Evolutionary conservation across 2,888 invertebrate genomes (phyloP), one percentile per base, ranked within the genome.

Genomic region (Resseliella maxima): DNA sequence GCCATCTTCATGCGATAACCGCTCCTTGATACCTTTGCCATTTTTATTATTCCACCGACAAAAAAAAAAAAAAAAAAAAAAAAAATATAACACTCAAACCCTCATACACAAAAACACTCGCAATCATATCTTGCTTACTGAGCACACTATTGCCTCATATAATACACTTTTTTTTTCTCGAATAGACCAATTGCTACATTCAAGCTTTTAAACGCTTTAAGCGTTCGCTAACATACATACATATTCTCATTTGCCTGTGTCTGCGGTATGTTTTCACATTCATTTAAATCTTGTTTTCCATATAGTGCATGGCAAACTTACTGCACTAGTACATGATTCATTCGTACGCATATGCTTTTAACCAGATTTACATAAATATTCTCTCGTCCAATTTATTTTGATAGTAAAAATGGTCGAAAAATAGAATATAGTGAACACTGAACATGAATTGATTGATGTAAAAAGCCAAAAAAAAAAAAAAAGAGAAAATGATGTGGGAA

Each of bases 11-110:
- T 59, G 24, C 27, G 59, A 59, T 59, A 59, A 59, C n/a, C 59
- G 59, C 59, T 59, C 59, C 59, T 59, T 27, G 27, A 59, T 59
- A 59, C 59, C 59, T 59, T 59, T 59, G 6, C 59, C 59, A 59
- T n/a, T 59, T 59, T 24, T 59, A 59, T 27, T 59, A 59, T 59
- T 12, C 59, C 59, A 59, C 24, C 18, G 59, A 27, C n/a, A 59
- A 24, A 8, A 50, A 50, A 2, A 50, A 21, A 8, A 12, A 50
- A 6, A 59, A 59, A 24, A 50, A 50, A 50, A 2, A 50, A 21
- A 8, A 12, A 50, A 6, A 59, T 24, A 24, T 15, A 50, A 50
- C 46, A 50, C n/a, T 24, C 59, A 12, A 2, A 27, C 59, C 2
- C 24, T 24, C 27, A 24, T 24, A 59, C 59, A n/a, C 27, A 59